Evolutionary conservation across 2,113 vertebrate genomes (phyloP).

Genomic region (Chionodraco myersi): DNA sequence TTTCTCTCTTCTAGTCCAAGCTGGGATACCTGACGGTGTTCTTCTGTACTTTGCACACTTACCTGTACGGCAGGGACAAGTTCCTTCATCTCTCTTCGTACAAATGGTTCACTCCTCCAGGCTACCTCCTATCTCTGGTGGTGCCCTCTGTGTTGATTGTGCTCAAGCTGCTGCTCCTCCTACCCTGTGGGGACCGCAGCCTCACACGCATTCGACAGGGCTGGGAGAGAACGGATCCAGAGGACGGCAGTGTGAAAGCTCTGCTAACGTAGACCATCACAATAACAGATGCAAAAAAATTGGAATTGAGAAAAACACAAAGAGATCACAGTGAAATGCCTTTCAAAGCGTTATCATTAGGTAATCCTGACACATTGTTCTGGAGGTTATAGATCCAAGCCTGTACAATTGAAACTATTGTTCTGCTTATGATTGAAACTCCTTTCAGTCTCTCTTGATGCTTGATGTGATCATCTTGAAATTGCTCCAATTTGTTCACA

Average conservation of each 20-base stretch:
- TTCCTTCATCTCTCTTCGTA: slow-evolving; percentile 82
- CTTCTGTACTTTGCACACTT: slow-evolving; percentile 88
- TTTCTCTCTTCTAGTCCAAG: slow-evolving; percentile 88
- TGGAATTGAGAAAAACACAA: neutral
- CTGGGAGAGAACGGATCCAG: slow-evolving; percentile 85
- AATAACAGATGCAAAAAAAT: neutral
- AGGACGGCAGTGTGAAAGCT: slow-evolving; percentile 32
- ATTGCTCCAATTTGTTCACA: neutral
- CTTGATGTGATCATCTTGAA: neutral
- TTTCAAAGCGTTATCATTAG: neutral
- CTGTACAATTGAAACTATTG: neutral
- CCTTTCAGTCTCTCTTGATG: neutral
- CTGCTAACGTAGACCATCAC: slow-evolving; percentile 56
- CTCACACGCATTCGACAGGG: slow-evolving; percentile 90
- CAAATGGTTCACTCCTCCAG: slow-evolving; percentile 86
- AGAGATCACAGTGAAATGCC: neutral
- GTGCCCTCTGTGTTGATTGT: slow-evolving; percentile 87
- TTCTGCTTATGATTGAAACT: neutral
- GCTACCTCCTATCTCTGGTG: slow-evolving; percentile 86
- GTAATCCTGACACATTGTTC: neutral
- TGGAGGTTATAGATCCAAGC: neutral
- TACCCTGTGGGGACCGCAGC: slow-evolving; percentile 88
- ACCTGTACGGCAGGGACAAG: slow-evolving; percentile 86
- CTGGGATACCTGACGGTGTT: slow-evolving; percentile 90
- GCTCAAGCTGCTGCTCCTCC: slow-evolving; percentile 87